Evolutionary conservation across 2,888 invertebrate species (phyloP), one percentile per base, ranked within the genome.

Genomic region (Hetaerina titia): DNA sequence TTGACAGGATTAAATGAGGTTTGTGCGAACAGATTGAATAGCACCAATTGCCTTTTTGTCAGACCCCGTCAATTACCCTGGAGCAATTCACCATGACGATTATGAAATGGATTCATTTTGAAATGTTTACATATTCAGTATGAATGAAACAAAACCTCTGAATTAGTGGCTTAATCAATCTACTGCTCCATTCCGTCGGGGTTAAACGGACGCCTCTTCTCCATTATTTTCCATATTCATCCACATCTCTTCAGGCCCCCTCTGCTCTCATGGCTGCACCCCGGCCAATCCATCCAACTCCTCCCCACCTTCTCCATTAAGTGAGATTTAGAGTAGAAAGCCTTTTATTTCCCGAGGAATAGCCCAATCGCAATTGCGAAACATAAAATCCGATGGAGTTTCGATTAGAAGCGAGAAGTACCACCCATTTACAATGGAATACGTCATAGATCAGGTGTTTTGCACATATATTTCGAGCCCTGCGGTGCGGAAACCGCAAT

Each of bases 311-410:
- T 74, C 74, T n/a, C 74, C 22, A 74, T 74, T 74, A 74, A 74
- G 25, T 25, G 74, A 74, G 74, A 74, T 74, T 74, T 74, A 74
- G 74, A 74, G 74, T 25, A 74, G 74, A 8, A 74, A 15, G 11
- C 25, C 74, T 74, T 74, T 74, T 74, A 74, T 74, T 74, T 11
- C 74, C 74, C 22, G 74, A 74, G 74, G 25, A 74, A 74, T 74
- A 74, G 74, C 74, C 74, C 74, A 74, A 74, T 74, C 74, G 74
- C 74, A n/a, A 74, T 9, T 60, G 60, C 60, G 60, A 13, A 60
- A 25, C 74, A 74, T 74, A 74, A 74, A 74, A 81, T 81, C 6
- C 74, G 31, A 25, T 81, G 74, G 74, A 31, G 11, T 31, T 81
- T 81, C 74, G 74, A 81, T 81, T 81, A 81, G 25, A 31, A 81